A percentile compares a stretch with the other conserved stretches of the same genome.
phyloP scores from a whole-genome alignment of 2,113 vertebrate genomes.

The Ardeotis arabs region DNA sequence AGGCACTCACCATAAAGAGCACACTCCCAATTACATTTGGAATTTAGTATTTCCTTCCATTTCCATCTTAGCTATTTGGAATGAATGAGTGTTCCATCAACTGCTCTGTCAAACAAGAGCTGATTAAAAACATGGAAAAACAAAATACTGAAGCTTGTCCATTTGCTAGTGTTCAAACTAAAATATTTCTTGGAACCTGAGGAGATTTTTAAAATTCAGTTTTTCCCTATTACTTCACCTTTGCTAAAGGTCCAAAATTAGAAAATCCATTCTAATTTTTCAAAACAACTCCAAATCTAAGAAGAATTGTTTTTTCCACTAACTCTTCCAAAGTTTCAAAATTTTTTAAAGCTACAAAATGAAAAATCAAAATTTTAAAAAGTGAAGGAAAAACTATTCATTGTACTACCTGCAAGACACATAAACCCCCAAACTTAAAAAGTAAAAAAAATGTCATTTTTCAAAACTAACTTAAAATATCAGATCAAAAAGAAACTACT shows the following conservation, averaged over 20 bases:
- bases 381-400: not conserved
- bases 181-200: not conserved
- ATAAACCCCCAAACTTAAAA: not conserved
- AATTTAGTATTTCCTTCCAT: not conserved
- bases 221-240: not conserved
- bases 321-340: not conserved
- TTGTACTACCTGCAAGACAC: not conserved
- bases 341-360: not conserved
- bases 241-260: not conserved
- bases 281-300: not conserved
- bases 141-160: not conserved
- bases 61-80: not conserved
- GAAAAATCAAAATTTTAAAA: not conserved
- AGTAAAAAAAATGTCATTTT: not conserved
- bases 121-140: not conserved
- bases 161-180: not conserved
- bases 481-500: not conserved
- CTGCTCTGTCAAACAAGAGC: not conserved
- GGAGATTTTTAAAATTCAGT: not conserved
- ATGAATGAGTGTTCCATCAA: not conserved
- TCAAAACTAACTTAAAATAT: not conserved
- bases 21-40: not conserved
- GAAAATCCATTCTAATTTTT: not conserved
- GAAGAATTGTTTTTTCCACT: not conserved
- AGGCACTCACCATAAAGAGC: not conserved